Evolutionary conservation across 64 coral and sea anemone genomes (phyloP).

Genomic region (Montipora efflorescens): DNA sequence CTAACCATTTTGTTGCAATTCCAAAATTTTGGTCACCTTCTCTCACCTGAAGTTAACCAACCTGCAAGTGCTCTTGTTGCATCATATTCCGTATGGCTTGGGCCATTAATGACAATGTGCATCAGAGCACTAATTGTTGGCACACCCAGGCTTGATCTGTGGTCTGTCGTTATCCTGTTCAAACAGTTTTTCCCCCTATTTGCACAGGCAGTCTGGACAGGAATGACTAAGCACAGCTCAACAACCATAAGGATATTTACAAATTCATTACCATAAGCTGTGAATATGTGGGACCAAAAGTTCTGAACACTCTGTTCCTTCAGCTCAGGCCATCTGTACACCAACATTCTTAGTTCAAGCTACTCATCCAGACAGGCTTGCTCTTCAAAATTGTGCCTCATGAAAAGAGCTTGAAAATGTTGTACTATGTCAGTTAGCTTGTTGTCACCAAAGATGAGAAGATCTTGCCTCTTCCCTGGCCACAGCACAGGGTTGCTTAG

Average conservation of each 20-base stretch:
- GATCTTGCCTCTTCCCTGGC: no score
- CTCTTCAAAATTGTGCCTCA: neutral
- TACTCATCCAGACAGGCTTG: no score
- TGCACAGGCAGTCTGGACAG: conserved; percentile 19
- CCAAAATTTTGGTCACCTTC: conserved; percentile 6
- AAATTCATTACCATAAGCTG: conserved; percentile 5
- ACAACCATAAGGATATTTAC: conserved; percentile 21
- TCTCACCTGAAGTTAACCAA: conserved; percentile 25
- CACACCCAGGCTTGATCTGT: conserved; percentile 35
- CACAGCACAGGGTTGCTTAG: no score
- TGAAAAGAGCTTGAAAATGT: neutral
- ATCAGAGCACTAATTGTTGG: conserved; percentile 21
- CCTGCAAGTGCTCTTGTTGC: conserved; percentile 45
- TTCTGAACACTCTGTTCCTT: neutral
- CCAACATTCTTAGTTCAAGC: neutral
- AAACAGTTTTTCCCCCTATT: conserved; percentile 22
- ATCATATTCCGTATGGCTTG: conserved; percentile 26
- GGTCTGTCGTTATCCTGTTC: conserved; percentile 44
- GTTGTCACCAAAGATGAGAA: no score
- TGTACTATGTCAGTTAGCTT: no score
- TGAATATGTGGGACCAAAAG: conserved; percentile 24
- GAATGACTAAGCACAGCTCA: conserved; percentile 26
- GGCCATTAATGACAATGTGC: conserved; percentile 42
- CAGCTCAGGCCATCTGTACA: neutral
- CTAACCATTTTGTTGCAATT: neutral